A percentile compares a stretch with the other conserved stretches of the same genome.
Conservation (phyloP, 1,140 invertebrate genomes). For the Carcinoscorpius rotundicauda region DNA sequence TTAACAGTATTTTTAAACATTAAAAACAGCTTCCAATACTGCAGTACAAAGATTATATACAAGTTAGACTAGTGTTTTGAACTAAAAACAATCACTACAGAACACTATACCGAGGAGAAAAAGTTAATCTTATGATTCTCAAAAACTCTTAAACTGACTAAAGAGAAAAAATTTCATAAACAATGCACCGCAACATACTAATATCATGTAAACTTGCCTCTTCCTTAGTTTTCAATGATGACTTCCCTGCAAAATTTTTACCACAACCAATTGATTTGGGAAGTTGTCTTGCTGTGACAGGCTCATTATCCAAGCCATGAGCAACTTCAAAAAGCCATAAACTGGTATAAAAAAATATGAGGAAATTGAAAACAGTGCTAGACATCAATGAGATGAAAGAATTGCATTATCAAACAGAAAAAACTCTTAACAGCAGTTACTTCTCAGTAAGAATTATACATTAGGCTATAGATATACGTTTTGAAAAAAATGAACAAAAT, state of each 20-base stretch:
- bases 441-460: too few relatives aligned
- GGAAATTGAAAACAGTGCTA: background rate
- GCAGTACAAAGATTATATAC: too few relatives aligned
- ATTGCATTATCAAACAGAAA: too few relatives aligned
- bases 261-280: slow-evolving; percentile 91
- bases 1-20: too few relatives aligned
- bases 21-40: too few relatives aligned
- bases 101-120: background rate
- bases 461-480: too few relatives aligned
- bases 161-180: background rate
- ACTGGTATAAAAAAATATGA: slow-evolving; percentile 35
- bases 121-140: background rate
- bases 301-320: slow-evolving; percentile 73
- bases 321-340: slow-evolving; percentile 76
- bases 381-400: too few relatives aligned
- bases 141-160: background rate
- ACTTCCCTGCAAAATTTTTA: slow-evolving; percentile 80
- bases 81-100: too few relatives aligned
- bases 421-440: too few relatives aligned
- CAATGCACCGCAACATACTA: too few relatives aligned
- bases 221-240: slow-evolving; percentile 53
- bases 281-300: slow-evolving; percentile 64
- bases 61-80: too few relatives aligned
- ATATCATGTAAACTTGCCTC: slow-evolving; percentile 38
- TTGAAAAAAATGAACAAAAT: too few relatives aligned